phyloP scores from a whole-genome alignment of 2,797 vertebrate genomes.

The Agapornis canus region DNA sequence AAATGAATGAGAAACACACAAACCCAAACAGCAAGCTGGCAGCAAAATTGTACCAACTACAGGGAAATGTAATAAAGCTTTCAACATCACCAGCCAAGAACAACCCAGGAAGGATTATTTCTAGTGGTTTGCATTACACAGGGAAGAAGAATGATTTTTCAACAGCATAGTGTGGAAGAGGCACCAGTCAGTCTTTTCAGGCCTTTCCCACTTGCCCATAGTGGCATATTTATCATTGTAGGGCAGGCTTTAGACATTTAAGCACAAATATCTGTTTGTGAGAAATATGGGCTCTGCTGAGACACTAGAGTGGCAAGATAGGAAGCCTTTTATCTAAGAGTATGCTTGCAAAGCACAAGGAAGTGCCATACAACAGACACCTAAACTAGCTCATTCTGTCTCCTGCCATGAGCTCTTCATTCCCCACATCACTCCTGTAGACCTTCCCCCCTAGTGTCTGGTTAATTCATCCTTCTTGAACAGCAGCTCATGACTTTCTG shows the following conservation, averaged over 20 bases:
- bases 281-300: not conserved
- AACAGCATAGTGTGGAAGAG: not conserved
- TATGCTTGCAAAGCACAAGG: not conserved
- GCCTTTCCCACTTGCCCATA: not conserved
- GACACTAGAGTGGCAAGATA: not conserved
- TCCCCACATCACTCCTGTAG: not conserved
- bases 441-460: not conserved
- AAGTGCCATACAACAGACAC: not conserved
- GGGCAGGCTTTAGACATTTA: not conserved
- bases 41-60: not conserved
- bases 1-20: conserved; percentile 17
- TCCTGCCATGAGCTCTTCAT: not conserved
- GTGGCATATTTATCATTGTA: not conserved
- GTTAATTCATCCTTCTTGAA: not conserved
- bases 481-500: not conserved
- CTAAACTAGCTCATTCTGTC: not conserved
- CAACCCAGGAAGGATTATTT: conserved; percentile 19
- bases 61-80: conserved; percentile 4
- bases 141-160: not conserved
- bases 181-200: not conserved
- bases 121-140: not conserved
- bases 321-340: not conserved
- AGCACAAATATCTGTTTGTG: not conserved
- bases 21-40: not conserved
- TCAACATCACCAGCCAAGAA: not conserved